Conservation (phyloP, 2,113 vertebrate species). For the Ictalurus punctatus region DNA sequence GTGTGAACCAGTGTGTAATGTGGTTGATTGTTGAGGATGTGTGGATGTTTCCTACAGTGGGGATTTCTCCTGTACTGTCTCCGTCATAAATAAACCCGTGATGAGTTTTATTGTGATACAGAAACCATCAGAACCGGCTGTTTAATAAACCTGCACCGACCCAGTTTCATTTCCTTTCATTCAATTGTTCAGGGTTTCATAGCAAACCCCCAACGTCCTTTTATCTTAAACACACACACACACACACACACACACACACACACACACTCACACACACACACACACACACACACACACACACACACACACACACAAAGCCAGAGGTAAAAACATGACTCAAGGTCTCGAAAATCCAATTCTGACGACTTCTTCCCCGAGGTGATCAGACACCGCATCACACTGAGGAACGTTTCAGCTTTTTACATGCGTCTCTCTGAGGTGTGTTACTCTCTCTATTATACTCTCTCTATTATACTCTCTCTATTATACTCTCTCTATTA, state of each 20-base stretch:
- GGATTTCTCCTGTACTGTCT: not conserved
- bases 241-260: not conserved
- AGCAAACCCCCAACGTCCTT: not conserved
- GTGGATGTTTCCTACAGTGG: not conserved
- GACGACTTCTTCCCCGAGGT: slow-evolving; percentile 7
- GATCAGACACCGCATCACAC: not conserved
- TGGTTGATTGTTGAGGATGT: too few relatives aligned
- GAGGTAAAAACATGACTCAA: slow-evolving; percentile 4
- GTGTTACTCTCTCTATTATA: not conserved
- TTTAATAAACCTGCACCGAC: slow-evolving; percentile 2
- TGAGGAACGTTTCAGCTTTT: not conserved
- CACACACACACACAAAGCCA: not conserved
- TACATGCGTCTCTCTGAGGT: not conserved
- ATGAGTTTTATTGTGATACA: not conserved
- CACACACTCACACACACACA: not conserved
- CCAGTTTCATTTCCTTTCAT: not conserved
- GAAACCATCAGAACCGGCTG: not conserved
- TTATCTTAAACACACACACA: not conserved
- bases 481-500: not conserved
- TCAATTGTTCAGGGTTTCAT: not conserved
- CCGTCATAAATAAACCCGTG: not conserved
- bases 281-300: not conserved
- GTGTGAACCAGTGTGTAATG: not conserved
- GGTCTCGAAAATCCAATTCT: slow-evolving; percentile 23
- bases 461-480: not conserved